Evolutionary conservation across 2,797 vertebrate genomes (phyloP), one percentile per base, ranked within the genome.

Genomic region (Sebastolobus alascanus): DNA sequence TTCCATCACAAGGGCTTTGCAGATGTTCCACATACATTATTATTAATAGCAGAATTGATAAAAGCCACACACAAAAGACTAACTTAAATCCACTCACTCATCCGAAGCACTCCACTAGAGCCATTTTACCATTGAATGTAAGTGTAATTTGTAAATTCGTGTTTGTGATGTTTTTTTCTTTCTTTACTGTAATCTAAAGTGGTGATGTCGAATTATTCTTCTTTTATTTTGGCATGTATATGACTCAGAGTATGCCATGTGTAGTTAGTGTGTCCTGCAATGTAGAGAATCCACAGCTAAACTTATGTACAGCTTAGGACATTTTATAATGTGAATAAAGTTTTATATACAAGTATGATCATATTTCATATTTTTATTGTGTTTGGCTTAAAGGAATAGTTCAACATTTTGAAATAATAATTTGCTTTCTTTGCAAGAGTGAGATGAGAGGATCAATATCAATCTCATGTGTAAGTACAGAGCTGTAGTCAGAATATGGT

Each of bases 261-360:
- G 93, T 94, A 92, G 93, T 94, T 61, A 84, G 91, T 94, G 94
- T 93, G 96, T 94, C 94, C 96, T 96, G 96, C 96, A 95, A 92
- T 91, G 94, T 92, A 96, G 95, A 94, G 94, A 95, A 91, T 89
- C 93, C 93, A 93, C 87, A 94, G 75, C 77, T 86, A 60, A 87
- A 73, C 58, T 92, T 93, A 94, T 95, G 95, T 97, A 96, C 90
- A 92, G 87, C 84, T 69, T 69, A 94, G 56, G 68, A 83, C 82
- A 93, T 95, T 95, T 95, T 96, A 91, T 95, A 95, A 93, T 84
- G 84, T 92, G 75, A 95, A 95, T 95, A 95, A 93, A 95, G 73
- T 90, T 92, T 95, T 94, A 84, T 93, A 93, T 86, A 52, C 82
- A 89, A 85, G 54, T 29, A 64, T 54, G 35, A 63, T 35, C 1